Evolutionary conservation across 2,797 vertebrate species (phyloP), one percentile per base, ranked within the genome.

Genomic region (Acridotheres tristis): DNA sequence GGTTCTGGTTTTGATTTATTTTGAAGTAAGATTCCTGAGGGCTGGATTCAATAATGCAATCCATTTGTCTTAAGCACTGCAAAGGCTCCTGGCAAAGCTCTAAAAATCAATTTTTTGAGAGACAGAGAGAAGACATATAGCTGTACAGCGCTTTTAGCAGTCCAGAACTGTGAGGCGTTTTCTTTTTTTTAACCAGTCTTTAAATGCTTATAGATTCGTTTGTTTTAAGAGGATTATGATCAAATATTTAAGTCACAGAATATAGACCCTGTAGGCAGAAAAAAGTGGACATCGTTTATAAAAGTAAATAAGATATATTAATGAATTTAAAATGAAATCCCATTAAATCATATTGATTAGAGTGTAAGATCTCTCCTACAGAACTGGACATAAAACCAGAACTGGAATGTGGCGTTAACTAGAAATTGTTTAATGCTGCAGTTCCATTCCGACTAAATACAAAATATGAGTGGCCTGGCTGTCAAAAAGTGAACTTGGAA

Each of bases 51-150:
- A 32, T 89, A 93, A 83, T 78, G 48, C 29, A 89, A 78, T 91
- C 78, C 45, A 91, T 96, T 96, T 95, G 81, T 96, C 76, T 93
- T 81, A 95, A 94, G 55, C 47, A 93, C 73, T 75, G 94, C 51
- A 89, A 95, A 72, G 38, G 74, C 73, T 92, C 34, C 29, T 69
- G 48, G 82, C 89, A 86, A 92, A 93, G 81, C 85, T 71, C 51
- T 45, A 47, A 83, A 94, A 96, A 96, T 92, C 75, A 84, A 69
- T 89, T 84, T 88, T 94, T 75, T 72, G 71, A 80, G 61, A 74
- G 68, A 83, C 43, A 83, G 43, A 61, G 34, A 86, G 73, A 74
- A 79, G 85, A 45, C 50, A 26, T 65, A 16, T 74, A 91, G 85
- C 74, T 82, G 21, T 91, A 62, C 45, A 22, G n/a, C 4, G 1